These are phyloP conservation scores for Oligia latruncula DNA, from an alignment of 2,888 invertebrate species.

Conservation along the genomic window DNA sequence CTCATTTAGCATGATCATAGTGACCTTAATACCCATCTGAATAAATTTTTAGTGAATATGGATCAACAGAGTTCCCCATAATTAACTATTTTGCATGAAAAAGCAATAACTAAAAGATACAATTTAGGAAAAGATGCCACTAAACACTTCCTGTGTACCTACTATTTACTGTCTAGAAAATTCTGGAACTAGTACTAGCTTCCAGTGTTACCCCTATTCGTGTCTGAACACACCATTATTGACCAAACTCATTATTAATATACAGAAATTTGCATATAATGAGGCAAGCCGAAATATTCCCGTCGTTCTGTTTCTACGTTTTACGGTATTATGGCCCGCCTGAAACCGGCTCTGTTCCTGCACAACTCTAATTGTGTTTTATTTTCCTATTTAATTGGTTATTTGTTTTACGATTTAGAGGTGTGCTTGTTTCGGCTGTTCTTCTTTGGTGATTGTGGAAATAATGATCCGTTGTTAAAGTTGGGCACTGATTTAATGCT, in stretches of 20 bases:
- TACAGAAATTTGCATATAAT: constrained; percentile 81
- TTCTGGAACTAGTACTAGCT: constrained; percentile 39
- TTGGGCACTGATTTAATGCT: constrained; percentile 5
- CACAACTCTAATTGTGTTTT: constrained; percentile 66
- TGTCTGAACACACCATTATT: constrained; percentile 61
- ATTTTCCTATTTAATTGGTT: constrained; percentile 69
- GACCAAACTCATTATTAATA: constrained; percentile 78
- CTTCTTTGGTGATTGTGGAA: constrained; percentile 37
- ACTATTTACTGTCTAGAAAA: constrained; percentile 18
- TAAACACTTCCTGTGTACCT: constrained; percentile 3
- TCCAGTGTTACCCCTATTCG: constrained; percentile 36
- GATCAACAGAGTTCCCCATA: constrained; percentile 17
- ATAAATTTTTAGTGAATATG: constrained; percentile 42
- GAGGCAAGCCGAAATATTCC: constrained; percentile 73
- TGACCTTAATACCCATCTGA: constrained; percentile 27
- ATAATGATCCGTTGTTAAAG: constrained; percentile 39
- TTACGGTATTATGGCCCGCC: constrained; percentile 61
- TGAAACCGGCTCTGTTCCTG: constrained; percentile 50
- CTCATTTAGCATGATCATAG: constrained; percentile 58
- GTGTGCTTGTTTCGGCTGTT: constrained; percentile 29
- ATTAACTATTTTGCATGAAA: constrained; percentile 34
- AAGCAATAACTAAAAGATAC: neutral
- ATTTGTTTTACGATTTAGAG: constrained; percentile 57
- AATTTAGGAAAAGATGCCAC: constrained; percentile 12
- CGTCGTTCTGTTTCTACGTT: constrained; percentile 67